phyloP scores from a whole-genome alignment of 2,888 invertebrate genomes.

The Norana najaformis region DNA sequence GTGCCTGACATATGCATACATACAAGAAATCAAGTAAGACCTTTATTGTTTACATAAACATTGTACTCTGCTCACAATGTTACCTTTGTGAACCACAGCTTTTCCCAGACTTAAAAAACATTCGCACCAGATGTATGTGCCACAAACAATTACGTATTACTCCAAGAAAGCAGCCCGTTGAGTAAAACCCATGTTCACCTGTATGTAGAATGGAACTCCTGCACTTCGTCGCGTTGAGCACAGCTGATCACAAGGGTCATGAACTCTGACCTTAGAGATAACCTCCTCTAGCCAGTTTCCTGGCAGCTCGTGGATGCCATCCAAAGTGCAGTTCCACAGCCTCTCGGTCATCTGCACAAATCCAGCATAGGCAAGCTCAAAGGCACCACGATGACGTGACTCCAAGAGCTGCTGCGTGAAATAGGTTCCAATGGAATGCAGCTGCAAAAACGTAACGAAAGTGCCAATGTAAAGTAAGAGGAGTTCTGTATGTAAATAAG shows the following conservation, averaged over 20 bases:
- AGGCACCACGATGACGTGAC: slow-evolving; percentile 93
- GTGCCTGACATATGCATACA: slow-evolving; percentile 18
- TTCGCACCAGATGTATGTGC: background rate
- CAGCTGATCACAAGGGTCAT: slow-evolving; percentile 58
- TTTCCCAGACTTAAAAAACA: background rate
- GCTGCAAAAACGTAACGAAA: slow-evolving; percentile 44
- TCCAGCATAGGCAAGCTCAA: slow-evolving; percentile 90
- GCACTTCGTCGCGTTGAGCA: slow-evolving; percentile 88
- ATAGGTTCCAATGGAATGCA: slow-evolving; percentile 53
- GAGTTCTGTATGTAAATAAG: background rate
- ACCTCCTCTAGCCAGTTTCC: slow-evolving; percentile 60
- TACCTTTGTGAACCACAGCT: background rate
- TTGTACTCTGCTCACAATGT: background rate
- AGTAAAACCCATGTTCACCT: slow-evolving; percentile 66
- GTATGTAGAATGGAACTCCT: slow-evolving; percentile 88
- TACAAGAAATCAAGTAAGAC: background rate
- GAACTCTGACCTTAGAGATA: slow-evolving; percentile 56
- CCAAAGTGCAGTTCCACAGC: slow-evolving; percentile 67
- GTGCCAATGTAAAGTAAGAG: background rate
- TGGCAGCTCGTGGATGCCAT: slow-evolving; percentile 51
- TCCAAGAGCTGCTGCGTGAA: slow-evolving; percentile 63
- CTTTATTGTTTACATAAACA: background rate
- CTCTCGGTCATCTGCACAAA: slow-evolving; percentile 77
- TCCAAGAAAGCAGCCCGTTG: background rate
- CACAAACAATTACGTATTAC: background rate